Percentiles rank a stretch among this genome's conserved stretches.
These are phyloP conservation scores for Himalopsyche japonica DNA, from an alignment of 2,888 invertebrate species.

Conservation along the genomic window DNA sequence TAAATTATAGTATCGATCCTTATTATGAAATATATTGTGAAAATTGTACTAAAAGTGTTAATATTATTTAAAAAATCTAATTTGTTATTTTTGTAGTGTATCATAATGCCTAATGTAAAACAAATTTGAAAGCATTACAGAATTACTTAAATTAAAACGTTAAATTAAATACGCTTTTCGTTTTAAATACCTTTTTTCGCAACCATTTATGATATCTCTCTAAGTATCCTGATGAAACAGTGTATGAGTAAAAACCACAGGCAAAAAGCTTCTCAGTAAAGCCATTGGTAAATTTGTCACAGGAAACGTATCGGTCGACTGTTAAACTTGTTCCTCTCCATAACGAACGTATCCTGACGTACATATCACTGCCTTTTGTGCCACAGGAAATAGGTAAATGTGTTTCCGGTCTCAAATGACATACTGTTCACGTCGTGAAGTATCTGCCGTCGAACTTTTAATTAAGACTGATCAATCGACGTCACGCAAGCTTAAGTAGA, in stretches of 20 bases:
- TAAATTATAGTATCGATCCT: too few species aligned
- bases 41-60: too few species aligned
- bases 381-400: background rate
- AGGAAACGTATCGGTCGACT: background rate
- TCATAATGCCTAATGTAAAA: too few species aligned
- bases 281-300: slow-evolving; percentile 11
- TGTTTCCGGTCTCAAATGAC: background rate
- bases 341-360: background rate
- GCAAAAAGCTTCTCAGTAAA: slow-evolving; percentile 16
- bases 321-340: background rate
- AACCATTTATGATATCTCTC: background rate
- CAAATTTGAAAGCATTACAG: too few species aligned
- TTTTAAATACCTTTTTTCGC: too few species aligned
- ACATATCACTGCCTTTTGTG: background rate
- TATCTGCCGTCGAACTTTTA: background rate
- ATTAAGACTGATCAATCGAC: background rate
- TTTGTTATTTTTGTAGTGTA: too few species aligned
- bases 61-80: too few species aligned
- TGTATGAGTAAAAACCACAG: background rate
- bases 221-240: background rate
- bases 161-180: too few species aligned
- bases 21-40: too few species aligned
- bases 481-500: background rate
- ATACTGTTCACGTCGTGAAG: background rate
- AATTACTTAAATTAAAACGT: too few species aligned